These are phyloP conservation scores for Ylistrum balloti DNA, from an alignment of 1,140 invertebrate species.

Conservation along the genomic window DNA sequence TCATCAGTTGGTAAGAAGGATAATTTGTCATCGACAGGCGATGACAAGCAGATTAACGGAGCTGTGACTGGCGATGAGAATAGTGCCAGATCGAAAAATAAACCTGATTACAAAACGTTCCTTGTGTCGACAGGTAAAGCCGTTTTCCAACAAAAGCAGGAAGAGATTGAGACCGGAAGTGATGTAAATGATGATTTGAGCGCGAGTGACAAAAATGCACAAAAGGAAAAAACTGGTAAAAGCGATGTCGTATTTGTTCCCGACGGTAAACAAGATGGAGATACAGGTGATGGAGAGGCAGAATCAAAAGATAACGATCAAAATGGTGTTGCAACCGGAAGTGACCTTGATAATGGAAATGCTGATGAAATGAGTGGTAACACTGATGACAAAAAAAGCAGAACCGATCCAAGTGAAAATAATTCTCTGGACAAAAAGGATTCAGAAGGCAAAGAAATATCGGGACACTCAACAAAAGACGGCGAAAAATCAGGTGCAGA, in stretches of 20 bases:
- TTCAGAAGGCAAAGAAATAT: neutral
- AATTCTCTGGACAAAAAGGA: neutral
- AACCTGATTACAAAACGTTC: neutral
- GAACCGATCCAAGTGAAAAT: neutral
- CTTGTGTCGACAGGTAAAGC: neutral
- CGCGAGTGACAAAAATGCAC: neutral
- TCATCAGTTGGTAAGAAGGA: neutral
- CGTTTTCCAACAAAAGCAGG: neutral
- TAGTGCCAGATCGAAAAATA: neutral
- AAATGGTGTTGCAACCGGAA: neutral
- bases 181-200: neutral
- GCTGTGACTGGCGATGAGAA: neutral
- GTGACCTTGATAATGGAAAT: neutral
- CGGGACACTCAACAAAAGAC: neutral
- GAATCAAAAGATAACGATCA: neutral
- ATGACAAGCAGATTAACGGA: neutral
- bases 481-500: neutral
- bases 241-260: neutral
- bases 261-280: neutral
- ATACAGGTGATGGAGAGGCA: neutral
- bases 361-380: neutral
- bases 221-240: neutral
- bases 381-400: neutral
- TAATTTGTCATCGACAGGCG: neutral
- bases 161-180: neutral